Conservation (phyloP, 2,113 vertebrate species). For the Paradoxurus hermaphroditus region DNA sequence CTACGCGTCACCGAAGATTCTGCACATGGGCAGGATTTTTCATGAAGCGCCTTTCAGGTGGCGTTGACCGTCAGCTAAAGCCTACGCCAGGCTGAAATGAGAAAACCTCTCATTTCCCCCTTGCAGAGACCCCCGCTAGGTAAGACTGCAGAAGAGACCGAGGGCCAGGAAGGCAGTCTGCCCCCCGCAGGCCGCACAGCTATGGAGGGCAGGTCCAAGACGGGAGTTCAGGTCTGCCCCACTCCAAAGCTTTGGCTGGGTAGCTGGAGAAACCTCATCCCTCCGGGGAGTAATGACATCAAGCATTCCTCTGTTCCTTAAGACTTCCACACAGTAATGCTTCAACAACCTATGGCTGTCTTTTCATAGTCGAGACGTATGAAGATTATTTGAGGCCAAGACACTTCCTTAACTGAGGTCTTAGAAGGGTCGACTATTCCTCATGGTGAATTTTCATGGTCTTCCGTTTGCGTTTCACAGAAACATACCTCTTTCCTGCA, state of each 20-base stretch:
- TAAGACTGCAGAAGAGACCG: accelerated
- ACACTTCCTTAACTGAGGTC: neutral
- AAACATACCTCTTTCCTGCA: neutral
- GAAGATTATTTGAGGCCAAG: neutral
- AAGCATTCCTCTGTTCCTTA: neutral
- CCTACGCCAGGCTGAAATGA: too few species aligned
- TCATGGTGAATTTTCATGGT: neutral
- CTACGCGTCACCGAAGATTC: neutral
- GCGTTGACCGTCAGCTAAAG: neutral
- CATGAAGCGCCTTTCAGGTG: neutral
- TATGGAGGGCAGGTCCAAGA: too few species aligned
- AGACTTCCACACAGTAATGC: neutral
- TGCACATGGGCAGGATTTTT: too few species aligned
- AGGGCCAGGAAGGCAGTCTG: neutral
- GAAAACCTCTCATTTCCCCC: neutral
- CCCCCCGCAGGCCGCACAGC: too few species aligned
- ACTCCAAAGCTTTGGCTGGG: neutral
- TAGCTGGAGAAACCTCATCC: neutral
- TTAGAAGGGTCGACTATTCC: neutral
- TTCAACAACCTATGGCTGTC: neutral
- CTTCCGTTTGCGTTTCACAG: accelerated
- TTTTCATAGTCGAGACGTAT: neutral
- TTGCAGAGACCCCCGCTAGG: neutral
- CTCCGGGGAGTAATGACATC: too few species aligned
- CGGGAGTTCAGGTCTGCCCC: neutral